Evolutionary conservation across 2,797 vertebrate genomes (phyloP).

Genomic region (Babyrousa celebensis): DNA sequence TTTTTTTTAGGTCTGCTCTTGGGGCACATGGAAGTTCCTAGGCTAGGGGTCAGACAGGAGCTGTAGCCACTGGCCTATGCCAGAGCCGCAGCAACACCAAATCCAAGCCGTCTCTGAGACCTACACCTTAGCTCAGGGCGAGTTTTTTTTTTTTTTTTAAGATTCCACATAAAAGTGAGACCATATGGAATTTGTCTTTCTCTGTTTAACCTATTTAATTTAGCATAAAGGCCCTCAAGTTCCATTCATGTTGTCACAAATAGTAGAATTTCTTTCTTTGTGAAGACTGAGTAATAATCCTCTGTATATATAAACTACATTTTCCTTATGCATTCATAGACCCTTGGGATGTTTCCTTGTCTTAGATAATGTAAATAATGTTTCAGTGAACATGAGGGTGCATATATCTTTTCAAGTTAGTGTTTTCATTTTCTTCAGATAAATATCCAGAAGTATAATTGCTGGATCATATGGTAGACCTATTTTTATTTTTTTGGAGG

Average conservation of each 20-base stretch:
- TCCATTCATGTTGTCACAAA: background rate
- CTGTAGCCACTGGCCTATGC: no score
- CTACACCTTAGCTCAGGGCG: no score
- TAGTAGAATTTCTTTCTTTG: background rate
- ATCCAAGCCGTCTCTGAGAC: no score
- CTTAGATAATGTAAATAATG: background rate
- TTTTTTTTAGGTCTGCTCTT: no score
- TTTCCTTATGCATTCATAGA: background rate
- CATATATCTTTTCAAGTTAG: background rate
- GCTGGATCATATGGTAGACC: background rate
- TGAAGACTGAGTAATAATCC: background rate
- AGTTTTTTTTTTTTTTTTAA: background rate
- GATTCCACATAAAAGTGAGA: background rate
- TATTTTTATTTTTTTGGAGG: background rate
- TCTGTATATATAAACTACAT: background rate
- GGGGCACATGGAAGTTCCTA: no score
- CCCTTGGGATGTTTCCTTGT: background rate
- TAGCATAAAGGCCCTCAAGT: background rate
- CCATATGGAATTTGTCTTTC: background rate
- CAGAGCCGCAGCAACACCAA: no score
- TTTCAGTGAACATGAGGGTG: background rate
- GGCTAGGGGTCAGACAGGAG: no score
- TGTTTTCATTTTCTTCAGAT: background rate
- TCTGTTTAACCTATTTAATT: slow-evolving; percentile 5
- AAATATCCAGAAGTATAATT: background rate